A percentile compares a stretch with the other conserved stretches of the same genome.
Evolutionary conservation across 1,140 invertebrate species (phyloP).

Genomic region (Ruditapes philippinarum): DNA sequence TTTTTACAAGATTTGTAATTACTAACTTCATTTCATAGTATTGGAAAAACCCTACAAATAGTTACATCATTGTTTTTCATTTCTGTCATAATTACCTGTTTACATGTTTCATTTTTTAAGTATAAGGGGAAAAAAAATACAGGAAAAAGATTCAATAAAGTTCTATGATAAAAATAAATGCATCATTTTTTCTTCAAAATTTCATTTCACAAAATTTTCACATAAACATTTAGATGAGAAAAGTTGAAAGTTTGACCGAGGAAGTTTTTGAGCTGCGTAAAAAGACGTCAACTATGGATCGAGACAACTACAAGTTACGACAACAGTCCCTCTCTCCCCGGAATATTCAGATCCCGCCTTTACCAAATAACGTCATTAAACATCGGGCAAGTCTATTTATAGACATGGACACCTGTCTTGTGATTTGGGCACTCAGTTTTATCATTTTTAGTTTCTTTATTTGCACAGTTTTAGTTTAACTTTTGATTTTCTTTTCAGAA

Average conservation of each 20-base stretch:
- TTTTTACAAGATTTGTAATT: no score
- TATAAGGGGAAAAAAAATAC: no score
- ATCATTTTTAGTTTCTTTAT: background rate
- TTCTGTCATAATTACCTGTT: no score
- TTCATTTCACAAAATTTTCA: background rate
- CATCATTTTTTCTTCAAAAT: background rate
- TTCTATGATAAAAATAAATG: background rate
- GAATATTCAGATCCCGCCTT: background rate
- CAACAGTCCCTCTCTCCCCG: background rate
- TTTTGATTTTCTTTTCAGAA: background rate
- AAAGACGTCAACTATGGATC: slow-evolving; percentile 47
- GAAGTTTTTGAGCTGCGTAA: slow-evolving; percentile 58
- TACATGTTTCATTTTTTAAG: no score
- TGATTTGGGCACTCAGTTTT: slow-evolving; percentile 25
- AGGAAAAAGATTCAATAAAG: no score
- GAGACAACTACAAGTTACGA: slow-evolving; percentile 59
- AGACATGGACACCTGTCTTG: slow-evolving; percentile 48
- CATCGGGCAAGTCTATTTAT: slow-evolving; percentile 53
- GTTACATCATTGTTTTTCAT: no score
- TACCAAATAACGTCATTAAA: background rate
- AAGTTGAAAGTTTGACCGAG: slow-evolving; percentile 61
- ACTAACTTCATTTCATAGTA: no score
- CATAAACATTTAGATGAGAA: slow-evolving; percentile 56
- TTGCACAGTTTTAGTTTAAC: slow-evolving; percentile 6
- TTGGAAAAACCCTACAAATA: no score